Evolutionary conservation across 2,888 invertebrate genomes (phyloP).

Genomic region (Aleiodes alternator): DNA sequence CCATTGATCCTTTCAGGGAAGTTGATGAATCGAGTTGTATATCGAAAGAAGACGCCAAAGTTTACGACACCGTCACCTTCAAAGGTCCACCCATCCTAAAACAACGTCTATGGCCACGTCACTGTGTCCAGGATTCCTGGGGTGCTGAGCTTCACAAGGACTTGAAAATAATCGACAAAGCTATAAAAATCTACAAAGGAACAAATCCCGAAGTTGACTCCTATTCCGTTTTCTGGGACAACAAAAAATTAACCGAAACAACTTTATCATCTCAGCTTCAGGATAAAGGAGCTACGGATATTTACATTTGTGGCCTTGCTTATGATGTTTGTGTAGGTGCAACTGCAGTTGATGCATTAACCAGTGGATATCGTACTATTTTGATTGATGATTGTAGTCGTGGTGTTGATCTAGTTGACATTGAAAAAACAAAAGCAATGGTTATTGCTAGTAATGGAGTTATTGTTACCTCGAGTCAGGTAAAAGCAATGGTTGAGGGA

Average conservation of each 20-base stretch:
- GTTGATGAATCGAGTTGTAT: slow-evolving; percentile 68
- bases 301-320: slow-evolving; percentile 95
- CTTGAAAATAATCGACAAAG: slow-evolving; percentile 87
- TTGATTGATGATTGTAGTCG: slow-evolving; percentile 93
- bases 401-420: slow-evolving; percentile 90
- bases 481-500: slow-evolving; percentile 91
- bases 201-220: slow-evolving; percentile 97
- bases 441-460: slow-evolving; percentile 87
- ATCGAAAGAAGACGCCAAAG: slow-evolving; percentile 82
- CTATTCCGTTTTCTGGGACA: slow-evolving; percentile 99
- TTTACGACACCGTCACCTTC: slow-evolving; percentile 95
- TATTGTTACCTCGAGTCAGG: slow-evolving; percentile 87
- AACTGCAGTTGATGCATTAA: slow-evolving; percentile 92
- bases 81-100: slow-evolving; percentile 89
- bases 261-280: slow-evolving; percentile 88
- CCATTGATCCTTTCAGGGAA: slow-evolving; percentile 61
- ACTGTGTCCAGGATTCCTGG: slow-evolving; percentile 97
- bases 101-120: slow-evolving; percentile 96
- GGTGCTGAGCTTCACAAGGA: slow-evolving; percentile 95
- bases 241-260: slow-evolving; percentile 93
- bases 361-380: slow-evolving; percentile 92
- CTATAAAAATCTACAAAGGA: slow-evolving; percentile 92
- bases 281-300: slow-evolving; percentile 89
- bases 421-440: slow-evolving; percentile 87
- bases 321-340: slow-evolving; percentile 97